These are phyloP conservation scores for Prionace glauca DNA, from an alignment of 2,797 vertebrate species.

Conservation along the genomic window DNA sequence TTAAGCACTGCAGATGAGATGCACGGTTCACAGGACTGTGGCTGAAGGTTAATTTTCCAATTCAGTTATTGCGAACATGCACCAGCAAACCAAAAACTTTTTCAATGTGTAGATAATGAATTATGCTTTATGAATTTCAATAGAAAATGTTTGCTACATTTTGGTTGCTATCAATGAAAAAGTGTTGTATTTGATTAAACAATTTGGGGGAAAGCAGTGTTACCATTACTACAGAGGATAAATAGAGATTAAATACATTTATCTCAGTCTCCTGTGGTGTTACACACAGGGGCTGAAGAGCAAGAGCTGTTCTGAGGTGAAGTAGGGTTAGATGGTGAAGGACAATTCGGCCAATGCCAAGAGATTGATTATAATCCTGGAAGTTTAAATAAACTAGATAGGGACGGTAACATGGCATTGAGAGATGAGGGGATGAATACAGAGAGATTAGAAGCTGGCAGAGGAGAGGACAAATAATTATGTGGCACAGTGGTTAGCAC, in stretches of 20 bases:
- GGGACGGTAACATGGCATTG: background rate
- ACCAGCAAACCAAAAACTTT: background rate
- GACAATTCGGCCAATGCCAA: background rate
- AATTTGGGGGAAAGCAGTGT: background rate
- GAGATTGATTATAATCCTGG: background rate
- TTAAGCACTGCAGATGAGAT: background rate
- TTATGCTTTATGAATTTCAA: background rate
- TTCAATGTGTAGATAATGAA: background rate
- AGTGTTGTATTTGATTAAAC: background rate
- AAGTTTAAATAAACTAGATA: background rate
- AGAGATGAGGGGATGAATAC: background rate
- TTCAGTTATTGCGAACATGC: background rate
- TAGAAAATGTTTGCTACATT: background rate
- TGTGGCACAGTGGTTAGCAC: background rate
- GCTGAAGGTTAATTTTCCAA: background rate
- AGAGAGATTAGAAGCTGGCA: background rate
- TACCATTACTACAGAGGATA: background rate
- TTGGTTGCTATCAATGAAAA: background rate
- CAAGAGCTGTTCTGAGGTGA: background rate
- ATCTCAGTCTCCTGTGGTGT: background rate
- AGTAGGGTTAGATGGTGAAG: background rate
- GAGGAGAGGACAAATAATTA: background rate
- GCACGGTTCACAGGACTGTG: background rate
- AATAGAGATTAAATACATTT: background rate
- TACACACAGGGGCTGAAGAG: background rate